Conservation (phyloP, 2,888 invertebrate genomes). For the Hyposoter dolosus region DNA sequence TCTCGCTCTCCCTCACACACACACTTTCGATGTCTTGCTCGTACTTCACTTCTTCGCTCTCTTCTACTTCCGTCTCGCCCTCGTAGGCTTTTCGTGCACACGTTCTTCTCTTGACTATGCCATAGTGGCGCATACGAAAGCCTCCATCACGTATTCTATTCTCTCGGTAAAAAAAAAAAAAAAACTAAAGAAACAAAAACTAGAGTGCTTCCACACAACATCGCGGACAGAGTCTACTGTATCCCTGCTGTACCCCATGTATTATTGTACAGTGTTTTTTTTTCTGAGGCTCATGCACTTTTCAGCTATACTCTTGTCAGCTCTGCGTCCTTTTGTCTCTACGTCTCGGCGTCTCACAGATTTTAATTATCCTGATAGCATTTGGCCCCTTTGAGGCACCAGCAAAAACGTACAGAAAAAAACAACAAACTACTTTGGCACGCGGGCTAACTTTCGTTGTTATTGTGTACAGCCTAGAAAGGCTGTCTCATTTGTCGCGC, state of each 20-base stretch:
- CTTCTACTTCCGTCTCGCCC: constrained; percentile 70
- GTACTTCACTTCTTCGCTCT: constrained; percentile 54
- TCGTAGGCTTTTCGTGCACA: constrained; percentile 63
- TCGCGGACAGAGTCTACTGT: constrained; percentile 28
- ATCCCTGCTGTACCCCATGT: constrained; percentile 41
- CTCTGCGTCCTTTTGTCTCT: constrained; percentile 54
- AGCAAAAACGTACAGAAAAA: constrained; percentile 30
- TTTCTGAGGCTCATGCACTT: constrained; percentile 61
- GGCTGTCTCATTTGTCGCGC: constrained; percentile 13
- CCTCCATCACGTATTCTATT: constrained; percentile 66
- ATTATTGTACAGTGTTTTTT: constrained; percentile 59
- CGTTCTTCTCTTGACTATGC: constrained; percentile 55
- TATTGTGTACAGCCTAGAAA: neutral
- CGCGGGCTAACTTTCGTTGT: constrained; percentile 29
- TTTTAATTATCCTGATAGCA: constrained; percentile 67
- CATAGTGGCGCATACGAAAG: constrained; percentile 56
- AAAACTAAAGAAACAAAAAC: constrained; percentile 51
- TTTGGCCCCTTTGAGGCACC: constrained; percentile 49
- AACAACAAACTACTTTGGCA: constrained; percentile 47
- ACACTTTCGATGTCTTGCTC: constrained; percentile 38
- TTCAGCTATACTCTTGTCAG: constrained; percentile 64
- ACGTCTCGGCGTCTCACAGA: constrained; percentile 55
- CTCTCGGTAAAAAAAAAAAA: constrained; percentile 34
- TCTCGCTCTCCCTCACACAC: constrained; percentile 53
- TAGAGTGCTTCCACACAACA: constrained; percentile 60